These are phyloP conservation scores for Patagioenas fasciata DNA, from an alignment of 2,113 vertebrate species.

Conservation along the genomic window DNA sequence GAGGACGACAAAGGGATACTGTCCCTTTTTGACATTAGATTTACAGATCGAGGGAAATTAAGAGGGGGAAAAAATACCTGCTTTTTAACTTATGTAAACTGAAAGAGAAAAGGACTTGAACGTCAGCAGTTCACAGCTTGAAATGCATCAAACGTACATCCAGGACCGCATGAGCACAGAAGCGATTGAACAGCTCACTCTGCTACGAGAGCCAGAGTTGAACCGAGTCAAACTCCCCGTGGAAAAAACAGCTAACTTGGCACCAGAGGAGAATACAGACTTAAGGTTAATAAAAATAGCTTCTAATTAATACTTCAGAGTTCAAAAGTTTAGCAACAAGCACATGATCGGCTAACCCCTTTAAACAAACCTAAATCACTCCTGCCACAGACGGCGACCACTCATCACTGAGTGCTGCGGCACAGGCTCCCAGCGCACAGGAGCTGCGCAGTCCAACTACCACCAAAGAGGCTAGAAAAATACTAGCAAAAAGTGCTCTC, in stretches of 20 bases:
- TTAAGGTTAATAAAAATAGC: constrained; percentile 75
- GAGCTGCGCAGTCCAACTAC: constrained; percentile 50
- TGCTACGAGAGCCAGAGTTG: neutral
- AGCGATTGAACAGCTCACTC: constrained; percentile 27
- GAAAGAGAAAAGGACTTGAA: constrained; percentile 29
- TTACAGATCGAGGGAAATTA: constrained; percentile 53
- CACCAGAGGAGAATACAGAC: constrained; percentile 75
- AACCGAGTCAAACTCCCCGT: constrained; percentile 31
- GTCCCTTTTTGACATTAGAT: constrained; percentile 65
- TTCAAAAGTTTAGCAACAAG: constrained; percentile 70
- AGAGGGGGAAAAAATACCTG: neutral
- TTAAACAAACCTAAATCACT: constrained; percentile 18
- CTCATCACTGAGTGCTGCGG: constrained; percentile 9
- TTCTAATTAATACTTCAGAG: constrained; percentile 71
- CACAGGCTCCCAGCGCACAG: constrained; percentile 51
- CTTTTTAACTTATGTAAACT: constrained; percentile 51
- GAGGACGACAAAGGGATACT: constrained; percentile 72
- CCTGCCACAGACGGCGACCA: constrained; percentile 47
- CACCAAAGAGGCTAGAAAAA: constrained; percentile 66
- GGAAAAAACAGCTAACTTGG: constrained; percentile 68
- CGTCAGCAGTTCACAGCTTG: constrained; percentile 56
- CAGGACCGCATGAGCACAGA: constrained; percentile 56
- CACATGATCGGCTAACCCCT: constrained; percentile 48
- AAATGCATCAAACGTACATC: constrained; percentile 61
- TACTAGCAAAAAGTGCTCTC: constrained; percentile 70